These are phyloP conservation scores for Campoletis sonorensis DNA, from an alignment of 1,140 invertebrate genomes.

Conservation along the genomic window DNA sequence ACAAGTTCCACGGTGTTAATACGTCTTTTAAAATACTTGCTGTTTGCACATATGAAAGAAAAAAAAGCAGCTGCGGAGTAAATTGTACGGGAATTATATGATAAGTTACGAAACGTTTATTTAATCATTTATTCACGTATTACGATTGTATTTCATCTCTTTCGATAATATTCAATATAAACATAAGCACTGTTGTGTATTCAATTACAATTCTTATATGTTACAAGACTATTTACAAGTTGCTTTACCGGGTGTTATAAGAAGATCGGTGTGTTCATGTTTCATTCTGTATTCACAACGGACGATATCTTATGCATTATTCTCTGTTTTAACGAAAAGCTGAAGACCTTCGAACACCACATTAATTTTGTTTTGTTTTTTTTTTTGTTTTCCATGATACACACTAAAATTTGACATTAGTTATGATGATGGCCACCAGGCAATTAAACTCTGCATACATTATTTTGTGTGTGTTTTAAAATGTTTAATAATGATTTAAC, in stretches of 20 bases:
- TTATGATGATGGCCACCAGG: slow-evolving; percentile 38
- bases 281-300: slow-evolving; percentile 15
- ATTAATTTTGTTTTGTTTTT: background rate
- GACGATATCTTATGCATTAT: slow-evolving; percentile 56
- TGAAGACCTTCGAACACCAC: slow-evolving; percentile 21
- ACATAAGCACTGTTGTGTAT: slow-evolving; percentile 68
- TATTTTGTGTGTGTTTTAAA: slow-evolving; percentile 50
- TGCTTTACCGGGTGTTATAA: slow-evolving; percentile 51
- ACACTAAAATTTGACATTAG: slow-evolving; percentile 44
- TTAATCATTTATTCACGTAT: slow-evolving; percentile 69
- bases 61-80: background rate
- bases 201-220: slow-evolving; percentile 59
- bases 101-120: slow-evolving; percentile 70
- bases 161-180: slow-evolving; percentile 67
- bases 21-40: no score
- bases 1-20: no score
- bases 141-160: slow-evolving; percentile 66
- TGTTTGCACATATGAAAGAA: no score
- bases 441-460: slow-evolving; percentile 48
- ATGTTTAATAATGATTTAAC: slow-evolving; percentile 51
- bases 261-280: slow-evolving; percentile 24
- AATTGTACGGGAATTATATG: slow-evolving; percentile 44
- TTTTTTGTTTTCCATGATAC: background rate
- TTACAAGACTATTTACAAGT: slow-evolving; percentile 68
- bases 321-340: slow-evolving; percentile 44